Evolutionary conservation across 2,888 invertebrate genomes (phyloP).

Genomic region (Polydrusus tereticollis): DNA sequence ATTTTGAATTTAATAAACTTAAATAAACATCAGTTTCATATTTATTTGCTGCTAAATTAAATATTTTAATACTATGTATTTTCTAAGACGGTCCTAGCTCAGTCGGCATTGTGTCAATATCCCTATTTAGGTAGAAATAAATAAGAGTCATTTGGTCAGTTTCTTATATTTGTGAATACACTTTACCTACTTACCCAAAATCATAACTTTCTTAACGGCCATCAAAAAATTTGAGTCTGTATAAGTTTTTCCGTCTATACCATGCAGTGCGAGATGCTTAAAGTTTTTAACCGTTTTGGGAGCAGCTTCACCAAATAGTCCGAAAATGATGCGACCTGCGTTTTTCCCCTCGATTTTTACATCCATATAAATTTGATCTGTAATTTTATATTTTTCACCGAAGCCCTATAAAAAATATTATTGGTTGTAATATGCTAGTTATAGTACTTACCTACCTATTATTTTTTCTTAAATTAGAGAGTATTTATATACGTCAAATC

Average conservation of each 20-base stretch:
- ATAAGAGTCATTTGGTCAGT: no score
- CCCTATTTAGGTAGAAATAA: no score
- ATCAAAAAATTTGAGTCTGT: conserved; percentile 86
- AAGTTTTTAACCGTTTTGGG: conserved; percentile 92
- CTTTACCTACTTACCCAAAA: conserved; percentile 89
- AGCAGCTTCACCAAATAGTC: conserved; percentile 88
- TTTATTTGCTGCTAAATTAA: no score
- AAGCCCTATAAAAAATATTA: conserved; percentile 5
- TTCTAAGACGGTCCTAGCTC: no score
- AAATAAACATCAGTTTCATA: no score
- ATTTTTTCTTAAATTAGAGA: no score
- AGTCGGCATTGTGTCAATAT: no score
- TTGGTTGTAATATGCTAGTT: background rate
- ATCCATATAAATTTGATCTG: conserved; percentile 87
- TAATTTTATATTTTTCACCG: conserved; percentile 72
- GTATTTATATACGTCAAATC: no score
- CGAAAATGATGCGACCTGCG: conserved; percentile 84
- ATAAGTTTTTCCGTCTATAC: conserved; percentile 83
- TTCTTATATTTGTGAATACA: no score
- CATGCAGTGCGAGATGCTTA: conserved; percentile 81
- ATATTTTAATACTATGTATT: no score
- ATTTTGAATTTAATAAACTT: no score
- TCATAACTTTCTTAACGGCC: conserved; percentile 90
- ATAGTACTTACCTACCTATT: no score
- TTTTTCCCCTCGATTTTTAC: conserved; percentile 80